phyloP scores from a whole-genome alignment of 2,888 invertebrate species.

The Chouioia cunea region DNA sequence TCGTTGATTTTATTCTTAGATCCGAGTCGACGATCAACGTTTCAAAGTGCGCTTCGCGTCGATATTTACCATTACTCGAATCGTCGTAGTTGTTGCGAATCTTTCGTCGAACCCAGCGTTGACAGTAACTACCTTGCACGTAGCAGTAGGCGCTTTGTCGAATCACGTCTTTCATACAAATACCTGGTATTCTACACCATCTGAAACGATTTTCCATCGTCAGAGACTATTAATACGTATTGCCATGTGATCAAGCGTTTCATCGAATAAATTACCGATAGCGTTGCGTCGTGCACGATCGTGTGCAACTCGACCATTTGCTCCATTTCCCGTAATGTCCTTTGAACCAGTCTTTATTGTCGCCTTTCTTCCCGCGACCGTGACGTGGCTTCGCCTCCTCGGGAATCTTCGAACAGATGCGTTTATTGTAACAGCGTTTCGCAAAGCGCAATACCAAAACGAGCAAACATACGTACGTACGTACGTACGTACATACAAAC shows the following conservation, averaged over 20 bases:
- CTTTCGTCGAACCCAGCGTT: constrained; percentile 73
- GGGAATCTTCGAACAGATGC: constrained; percentile 52
- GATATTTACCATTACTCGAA: constrained; percentile 58
- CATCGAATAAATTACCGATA: constrained; percentile 74
- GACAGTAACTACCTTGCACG: constrained; percentile 84
- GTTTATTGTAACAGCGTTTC: background rate
- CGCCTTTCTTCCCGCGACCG: constrained; percentile 60
- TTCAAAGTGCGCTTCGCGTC: background rate
- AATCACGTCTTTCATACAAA: constrained; percentile 83
- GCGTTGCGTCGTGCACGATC: constrained; percentile 83
- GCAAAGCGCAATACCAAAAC: too few relatives aligned
- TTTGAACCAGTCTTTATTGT: constrained; percentile 56
- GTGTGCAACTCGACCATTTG: constrained; percentile 85
- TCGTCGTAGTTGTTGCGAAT: constrained; percentile 61
- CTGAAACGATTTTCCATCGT: constrained; percentile 67
- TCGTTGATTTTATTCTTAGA: too few relatives aligned
- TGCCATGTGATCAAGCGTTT: too few relatives aligned
- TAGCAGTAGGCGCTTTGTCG: constrained; percentile 90
- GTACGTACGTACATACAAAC: too few relatives aligned
- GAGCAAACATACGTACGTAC: too few relatives aligned
- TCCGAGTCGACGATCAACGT: too few relatives aligned
- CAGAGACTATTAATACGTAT: too few relatives aligned
- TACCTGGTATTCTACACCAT: constrained; percentile 79
- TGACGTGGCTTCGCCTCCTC: constrained; percentile 65
- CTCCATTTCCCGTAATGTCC: constrained; percentile 82